Evolutionary conservation across 92 coral and sea anemone species (phyloP), one percentile per base, ranked within the genome.

Genomic region (Paragorgia papillata): DNA sequence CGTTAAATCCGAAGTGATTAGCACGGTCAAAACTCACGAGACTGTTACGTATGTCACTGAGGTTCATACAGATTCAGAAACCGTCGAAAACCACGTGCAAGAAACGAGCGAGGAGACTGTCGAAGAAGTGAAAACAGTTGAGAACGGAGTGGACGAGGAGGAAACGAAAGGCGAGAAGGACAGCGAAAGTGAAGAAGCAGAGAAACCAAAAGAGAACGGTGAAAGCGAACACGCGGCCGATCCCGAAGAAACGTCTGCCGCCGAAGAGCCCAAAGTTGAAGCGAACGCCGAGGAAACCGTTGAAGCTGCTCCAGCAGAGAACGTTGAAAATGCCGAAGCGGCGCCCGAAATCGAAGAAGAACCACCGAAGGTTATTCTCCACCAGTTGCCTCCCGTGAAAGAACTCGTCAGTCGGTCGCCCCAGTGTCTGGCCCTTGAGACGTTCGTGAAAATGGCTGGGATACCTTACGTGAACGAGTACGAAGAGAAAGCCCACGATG

Each of bases 391-490:
- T 0, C 99, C 97, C 7, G 76, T 88, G 50, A 81, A 75, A 48
- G 73, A 70, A 54, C 86, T 91, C 49, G 97, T 96, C 18, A 79
- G 88, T 55, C 88, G 85, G 59, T 93, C 92, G 40, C 99, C 99
- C 41, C 83, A 88, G 22, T 95, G 97, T 77, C 89, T 95, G 27
- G 80, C 90, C 76, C 57, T 95, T 40, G 99, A 95, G 69, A 95
- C 97, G 49, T 95, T 84, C 71, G 79, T 90, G 51, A 84, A 96
- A 76, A 87, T 91, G 95, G 79, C 83, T 82, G 88, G 86, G 87
- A 89, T 95, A 66, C 92, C 95, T 10, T 95, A 95, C 87, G 89
- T 86, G 85, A 95, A 91, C 74, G 84, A 79, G 62, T 89, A 89
- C 87, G 59, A 79, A 39, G 63, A 83, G 24, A 95, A 91, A 80